Evolutionary conservation across 2,888 invertebrate genomes (phyloP).

Genomic region (Polia nebulosa): DNA sequence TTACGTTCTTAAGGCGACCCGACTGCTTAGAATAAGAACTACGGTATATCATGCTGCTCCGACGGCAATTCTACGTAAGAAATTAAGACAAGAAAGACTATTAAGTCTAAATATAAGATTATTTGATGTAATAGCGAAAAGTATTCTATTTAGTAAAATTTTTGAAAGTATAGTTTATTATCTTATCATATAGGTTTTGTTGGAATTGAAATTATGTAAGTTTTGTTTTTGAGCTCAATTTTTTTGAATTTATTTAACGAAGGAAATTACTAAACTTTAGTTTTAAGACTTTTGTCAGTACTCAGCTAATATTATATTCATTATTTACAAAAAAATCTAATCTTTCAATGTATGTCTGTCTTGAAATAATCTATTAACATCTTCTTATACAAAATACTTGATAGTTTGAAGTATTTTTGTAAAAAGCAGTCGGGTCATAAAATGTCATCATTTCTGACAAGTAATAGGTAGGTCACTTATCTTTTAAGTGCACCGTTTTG

Average conservation of each 20-base stretch:
- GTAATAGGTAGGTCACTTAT: constrained; percentile 43
- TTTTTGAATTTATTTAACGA: constrained; percentile 56
- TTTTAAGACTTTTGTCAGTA: constrained; percentile 53
- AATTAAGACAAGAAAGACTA: constrained; percentile 32
- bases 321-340: constrained; percentile 28
- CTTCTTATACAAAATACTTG: constrained; percentile 34
- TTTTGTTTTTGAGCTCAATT: constrained; percentile 63
- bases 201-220: constrained; percentile 65
- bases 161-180: constrained; percentile 52
- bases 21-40: constrained; percentile 56
- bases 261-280: constrained; percentile 52
- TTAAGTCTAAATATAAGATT: constrained; percentile 38
- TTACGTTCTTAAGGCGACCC: constrained; percentile 62
- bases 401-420: constrained; percentile 41
- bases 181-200: constrained; percentile 49
- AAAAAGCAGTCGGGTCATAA: constrained; percentile 63
- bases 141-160: constrained; percentile 63
- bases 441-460: constrained; percentile 38
- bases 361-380: constrained; percentile 34
- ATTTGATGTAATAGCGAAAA: constrained; percentile 45
- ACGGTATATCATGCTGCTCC: constrained; percentile 36
- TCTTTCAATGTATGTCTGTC: constrained; percentile 32
- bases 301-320: constrained; percentile 22
- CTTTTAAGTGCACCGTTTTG: constrained; percentile 48
- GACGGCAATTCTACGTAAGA: constrained; percentile 5